These are phyloP conservation scores for Parambassis ranga DNA, from an alignment of 2,797 vertebrate genomes.

Conservation along the genomic window DNA sequence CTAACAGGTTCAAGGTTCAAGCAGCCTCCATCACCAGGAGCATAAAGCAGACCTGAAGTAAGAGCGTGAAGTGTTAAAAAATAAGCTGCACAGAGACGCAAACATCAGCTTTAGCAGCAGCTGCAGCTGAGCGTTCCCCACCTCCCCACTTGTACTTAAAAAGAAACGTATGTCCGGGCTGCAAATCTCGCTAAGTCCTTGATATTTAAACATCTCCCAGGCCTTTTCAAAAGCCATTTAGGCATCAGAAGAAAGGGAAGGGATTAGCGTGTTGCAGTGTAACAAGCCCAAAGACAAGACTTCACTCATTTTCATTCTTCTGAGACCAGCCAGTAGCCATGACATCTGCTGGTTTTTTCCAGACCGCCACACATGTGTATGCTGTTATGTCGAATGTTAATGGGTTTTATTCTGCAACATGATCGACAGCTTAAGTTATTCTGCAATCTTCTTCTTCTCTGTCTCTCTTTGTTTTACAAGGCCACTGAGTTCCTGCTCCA, in stretches of 20 bases:
- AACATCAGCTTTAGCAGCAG: slow-evolving; percentile 18
- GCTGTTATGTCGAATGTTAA: slow-evolving; percentile 41
- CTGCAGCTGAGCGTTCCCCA: slow-evolving; percentile 24
- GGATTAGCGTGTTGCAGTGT: slow-evolving; percentile 53
- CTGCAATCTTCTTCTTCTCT: not conserved
- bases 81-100: slow-evolving; percentile 2
- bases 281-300: slow-evolving; percentile 55
- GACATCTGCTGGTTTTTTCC: slow-evolving; percentile 45
- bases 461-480: slow-evolving; percentile 3
- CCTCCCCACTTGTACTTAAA: slow-evolving; percentile 38
- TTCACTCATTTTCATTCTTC: slow-evolving; percentile 49
- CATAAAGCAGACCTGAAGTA: slow-evolving; percentile 7
- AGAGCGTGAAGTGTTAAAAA: not conserved
- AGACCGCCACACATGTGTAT: slow-evolving; percentile 52
- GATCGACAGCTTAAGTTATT: slow-evolving; percentile 47
- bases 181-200: slow-evolving; percentile 38
- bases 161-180: slow-evolving; percentile 57
- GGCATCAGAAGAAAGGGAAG: slow-evolving; percentile 52
- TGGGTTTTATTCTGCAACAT: slow-evolving; percentile 40
- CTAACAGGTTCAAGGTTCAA: slow-evolving; percentile 10
- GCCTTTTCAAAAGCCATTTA: slow-evolving; percentile 61
- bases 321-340: slow-evolving; percentile 55
- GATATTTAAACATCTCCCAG: slow-evolving; percentile 64
- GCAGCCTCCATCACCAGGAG: not conserved
- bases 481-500: slow-evolving; percentile 5